A percentile compares a stretch with the other conserved stretches of the same genome.
Evolutionary conservation across 2,797 vertebrate genomes (phyloP).

Genomic region (Fratercula arctica): DNA sequence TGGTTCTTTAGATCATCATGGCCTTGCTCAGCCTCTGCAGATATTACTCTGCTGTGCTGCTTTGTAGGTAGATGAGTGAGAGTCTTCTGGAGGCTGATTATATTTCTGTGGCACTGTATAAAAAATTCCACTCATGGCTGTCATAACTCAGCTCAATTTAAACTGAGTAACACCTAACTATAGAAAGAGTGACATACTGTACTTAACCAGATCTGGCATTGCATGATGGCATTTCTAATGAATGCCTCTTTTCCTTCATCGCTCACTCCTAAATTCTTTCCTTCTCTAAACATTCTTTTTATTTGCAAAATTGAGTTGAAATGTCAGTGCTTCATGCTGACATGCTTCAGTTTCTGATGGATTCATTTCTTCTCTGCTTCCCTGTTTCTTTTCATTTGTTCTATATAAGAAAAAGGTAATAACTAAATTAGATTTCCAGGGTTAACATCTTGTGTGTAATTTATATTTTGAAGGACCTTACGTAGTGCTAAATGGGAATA

Average conservation of each 20-base stretch:
- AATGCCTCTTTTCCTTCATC: not conserved
- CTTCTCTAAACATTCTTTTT: conserved; percentile 35
- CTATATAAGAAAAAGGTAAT: not conserved
- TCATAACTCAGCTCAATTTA: not conserved
- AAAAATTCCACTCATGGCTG: not conserved
- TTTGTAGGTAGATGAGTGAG: not conserved
- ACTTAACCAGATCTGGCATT: conserved; percentile 4
- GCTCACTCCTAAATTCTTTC: not conserved
- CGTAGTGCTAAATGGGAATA: not conserved
- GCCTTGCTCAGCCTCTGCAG: not conserved
- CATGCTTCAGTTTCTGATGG: conserved; percentile 29
- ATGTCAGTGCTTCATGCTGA: conserved; percentile 15
- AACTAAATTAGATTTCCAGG: conserved; percentile 44
- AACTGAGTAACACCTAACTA: not conserved
- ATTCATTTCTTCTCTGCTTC: conserved; percentile 22
- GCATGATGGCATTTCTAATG: not conserved
- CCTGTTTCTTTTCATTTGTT: conserved; percentile 46
- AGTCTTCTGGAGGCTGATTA: not conserved
- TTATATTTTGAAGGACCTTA: conserved; percentile 23
- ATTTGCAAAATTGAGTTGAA: conserved; percentile 55
- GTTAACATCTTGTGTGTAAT: conserved; percentile 14
- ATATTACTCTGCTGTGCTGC: not conserved
- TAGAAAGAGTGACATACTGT: not conserved
- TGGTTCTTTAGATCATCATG: not conserved
- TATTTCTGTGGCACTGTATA: not conserved